Base-by-base conservation (phyloP, 30 jellyfish, hydroid and myxozoan species). In the Hydractinia symbiolongicarpus region DNA sequence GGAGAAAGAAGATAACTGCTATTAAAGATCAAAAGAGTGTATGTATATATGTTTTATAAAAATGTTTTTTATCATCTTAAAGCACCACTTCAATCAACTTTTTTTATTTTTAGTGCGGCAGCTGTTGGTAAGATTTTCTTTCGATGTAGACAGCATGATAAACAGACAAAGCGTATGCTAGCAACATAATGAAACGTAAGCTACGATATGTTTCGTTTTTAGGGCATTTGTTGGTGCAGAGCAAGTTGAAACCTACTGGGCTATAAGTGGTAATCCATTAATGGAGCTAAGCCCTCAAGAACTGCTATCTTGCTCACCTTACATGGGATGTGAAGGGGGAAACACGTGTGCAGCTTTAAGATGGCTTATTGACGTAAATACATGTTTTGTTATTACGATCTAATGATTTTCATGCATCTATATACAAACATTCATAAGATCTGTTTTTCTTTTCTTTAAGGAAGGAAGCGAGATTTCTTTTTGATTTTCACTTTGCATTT, bases 171-270 rank as follows among this genome's bases (percentile, higher is more conserved):
- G 69, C 15, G 1, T 58, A 58, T 58, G 44, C 44, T 30, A 30
- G 44, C 44, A 30, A 30, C 44, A 30, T 30, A 30, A 30, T 30
- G 2, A 30, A 30, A 30, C 44, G 44, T 30, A 30, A 30, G 44
- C 44, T 30, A 30, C 44, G 2, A 30, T 30, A 30, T 30, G 2
- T 30, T 30, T 30, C 44, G 44, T 44, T 44, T 67, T 9, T 56
- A 88, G 96, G 96, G 96, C 96, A 49, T 89, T 89, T 76, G 89
- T 80, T 58, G 96, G 91, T 4, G 20, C 96, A 4, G 90, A 89
- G 68, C 96, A 89, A 66, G 80, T 86, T 15, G 96, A 89, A 66
- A 52, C 85, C 7, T 89, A 78, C 74, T 84, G 88, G 86, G 92
- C 96, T 4, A 83, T 83, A n/a, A 1, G 75, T 14, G 82, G 82